Evolutionary conservation across 1,140 invertebrate species (phyloP).

Genomic region (Leptopilina boulardi): DNA sequence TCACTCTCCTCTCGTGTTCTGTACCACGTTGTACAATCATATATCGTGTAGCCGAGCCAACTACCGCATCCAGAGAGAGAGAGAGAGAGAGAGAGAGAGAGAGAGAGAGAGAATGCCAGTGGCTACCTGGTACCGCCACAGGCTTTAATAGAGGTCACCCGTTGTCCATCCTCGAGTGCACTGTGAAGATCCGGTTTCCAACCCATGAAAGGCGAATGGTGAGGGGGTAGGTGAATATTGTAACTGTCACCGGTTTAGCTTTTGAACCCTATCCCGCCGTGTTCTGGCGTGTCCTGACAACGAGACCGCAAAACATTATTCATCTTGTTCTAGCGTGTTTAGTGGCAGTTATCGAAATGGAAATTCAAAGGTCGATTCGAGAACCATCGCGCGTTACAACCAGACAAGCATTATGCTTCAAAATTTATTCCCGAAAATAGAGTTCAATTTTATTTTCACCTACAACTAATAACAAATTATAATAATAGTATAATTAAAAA

Average conservation of each 20-base stretch:
- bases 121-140: slow-evolving; percentile 53
- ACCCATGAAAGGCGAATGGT: not conserved
- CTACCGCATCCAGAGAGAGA: slow-evolving; percentile 41
- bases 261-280: slow-evolving; percentile 48
- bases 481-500: no score
- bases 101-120: slow-evolving; percentile 30
- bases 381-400: not conserved
- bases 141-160: slow-evolving; percentile 58
- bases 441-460: no score
- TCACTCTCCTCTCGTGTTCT: slow-evolving; percentile 46
- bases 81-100: slow-evolving; percentile 35
- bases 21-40: slow-evolving; percentile 47
- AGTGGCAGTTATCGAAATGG: slow-evolving; percentile 53
- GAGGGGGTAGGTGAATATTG: slow-evolving; percentile 54
- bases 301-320: slow-evolving; percentile 60
- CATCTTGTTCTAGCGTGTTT: slow-evolving; percentile 61
- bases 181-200: slow-evolving; percentile 60
- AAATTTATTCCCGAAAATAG: not conserved
- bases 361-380: slow-evolving; percentile 47
- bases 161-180: slow-evolving; percentile 60
- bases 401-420: not conserved
- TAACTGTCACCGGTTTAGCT: slow-evolving; percentile 60
- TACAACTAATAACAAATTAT: no score
- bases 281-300: slow-evolving; percentile 40
- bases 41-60: slow-evolving; percentile 45